Percentiles rank a stretch among this genome's conserved stretches.
phyloP scores from a whole-genome alignment of 2,888 invertebrate genomes.

The Macropis europaea region DNA sequence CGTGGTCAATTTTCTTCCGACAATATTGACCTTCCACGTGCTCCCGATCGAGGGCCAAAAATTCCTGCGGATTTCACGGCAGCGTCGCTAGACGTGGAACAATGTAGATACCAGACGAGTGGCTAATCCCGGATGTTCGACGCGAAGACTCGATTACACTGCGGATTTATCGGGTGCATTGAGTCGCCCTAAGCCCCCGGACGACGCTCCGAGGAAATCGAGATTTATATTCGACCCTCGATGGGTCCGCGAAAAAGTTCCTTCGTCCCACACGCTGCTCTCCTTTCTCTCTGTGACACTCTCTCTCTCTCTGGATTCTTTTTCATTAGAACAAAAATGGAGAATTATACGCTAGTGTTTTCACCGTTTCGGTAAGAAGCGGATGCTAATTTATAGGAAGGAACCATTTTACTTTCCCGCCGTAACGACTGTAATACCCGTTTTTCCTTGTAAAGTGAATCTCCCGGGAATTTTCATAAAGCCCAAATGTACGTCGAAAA shows the following conservation, averaged over 20 bases:
- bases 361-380: neutral
- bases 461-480: neutral
- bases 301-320: conserved; percentile 11
- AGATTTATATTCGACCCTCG: conserved; percentile 55
- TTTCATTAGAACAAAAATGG: conserved; percentile 8
- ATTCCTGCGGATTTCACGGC: conserved; percentile 59
- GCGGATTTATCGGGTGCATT: conserved; percentile 59
- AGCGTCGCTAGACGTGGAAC: conserved; percentile 39
- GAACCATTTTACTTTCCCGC: neutral
- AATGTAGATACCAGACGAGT: conserved; percentile 50
- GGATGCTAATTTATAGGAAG: conserved; percentile 1
- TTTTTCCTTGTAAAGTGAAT: neutral
- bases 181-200: conserved; percentile 56
- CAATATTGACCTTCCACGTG: conserved; percentile 65
- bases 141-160: conserved; percentile 61
- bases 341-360: conserved; percentile 19
- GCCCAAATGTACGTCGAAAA: no score
- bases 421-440: neutral
- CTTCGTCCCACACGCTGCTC: conserved; percentile 4
- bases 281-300: neutral
- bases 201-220: conserved; percentile 54
- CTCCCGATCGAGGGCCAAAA: conserved; percentile 54
- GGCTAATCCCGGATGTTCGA: conserved; percentile 61
- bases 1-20: conserved; percentile 70
- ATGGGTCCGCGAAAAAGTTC: conserved; percentile 28